A percentile compares a stretch with the other conserved stretches of the same genome.
Evolutionary conservation across 2,888 invertebrate species (phyloP).

Genomic region (Tholera decimalis): DNA sequence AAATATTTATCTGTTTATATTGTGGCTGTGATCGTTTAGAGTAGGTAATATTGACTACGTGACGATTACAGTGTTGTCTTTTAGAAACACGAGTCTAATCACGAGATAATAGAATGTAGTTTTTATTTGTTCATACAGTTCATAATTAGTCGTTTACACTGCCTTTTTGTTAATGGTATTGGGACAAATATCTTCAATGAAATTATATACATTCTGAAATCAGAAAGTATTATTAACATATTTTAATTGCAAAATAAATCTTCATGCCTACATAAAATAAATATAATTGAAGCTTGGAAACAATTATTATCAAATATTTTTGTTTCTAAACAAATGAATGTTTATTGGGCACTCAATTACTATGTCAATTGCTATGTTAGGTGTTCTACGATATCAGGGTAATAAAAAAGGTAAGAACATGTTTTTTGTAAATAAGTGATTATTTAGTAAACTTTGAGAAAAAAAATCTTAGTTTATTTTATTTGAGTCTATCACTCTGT

Average conservation of each 20-base stretch:
- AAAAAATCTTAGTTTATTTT: too few species aligned
- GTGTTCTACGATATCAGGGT: conserved; percentile 9
- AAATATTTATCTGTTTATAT: conserved; percentile 28
- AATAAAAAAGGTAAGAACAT: background rate
- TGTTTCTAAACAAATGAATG: conserved; percentile 14
- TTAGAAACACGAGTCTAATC: background rate
- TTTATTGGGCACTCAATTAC: conserved; percentile 53
- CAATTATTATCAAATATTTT: conserved; percentile 22
- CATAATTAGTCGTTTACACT: too few species aligned
- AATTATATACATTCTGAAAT: too few species aligned
- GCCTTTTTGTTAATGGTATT: too few species aligned
- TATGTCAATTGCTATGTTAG: conserved; percentile 32
- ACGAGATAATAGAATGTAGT: conserved; percentile 1
- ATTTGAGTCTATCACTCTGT: too few species aligned
- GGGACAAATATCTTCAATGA: too few species aligned
- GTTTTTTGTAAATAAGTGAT: background rate
- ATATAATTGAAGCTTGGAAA: background rate
- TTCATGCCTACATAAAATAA: background rate
- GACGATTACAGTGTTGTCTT: conserved; percentile 24
- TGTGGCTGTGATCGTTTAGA: conserved; percentile 39
- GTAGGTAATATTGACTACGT: conserved; percentile 37
- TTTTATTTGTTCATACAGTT: background rate
- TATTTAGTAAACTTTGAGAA: too few species aligned
- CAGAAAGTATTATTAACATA: background rate
- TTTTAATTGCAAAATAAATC: too few species aligned